A percentile compares a stretch with the other conserved stretches of the same genome.
These are phyloP conservation scores for Philopotamus ludificatus DNA, from an alignment of 1,140 invertebrate species.

Conservation along the genomic window DNA sequence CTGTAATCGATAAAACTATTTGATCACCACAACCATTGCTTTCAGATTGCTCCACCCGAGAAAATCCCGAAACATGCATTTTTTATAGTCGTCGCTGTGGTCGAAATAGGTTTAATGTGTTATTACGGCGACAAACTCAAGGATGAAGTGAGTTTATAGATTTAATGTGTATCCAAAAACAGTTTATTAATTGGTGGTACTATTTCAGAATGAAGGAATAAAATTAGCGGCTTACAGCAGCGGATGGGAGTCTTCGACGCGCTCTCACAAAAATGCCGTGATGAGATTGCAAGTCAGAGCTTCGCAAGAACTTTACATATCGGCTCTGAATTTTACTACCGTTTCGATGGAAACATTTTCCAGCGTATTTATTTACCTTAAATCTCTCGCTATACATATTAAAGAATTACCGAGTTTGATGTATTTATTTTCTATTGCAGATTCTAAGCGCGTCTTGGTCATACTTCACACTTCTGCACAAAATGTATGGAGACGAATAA, in stretches of 20 bases:
- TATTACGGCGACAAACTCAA: slow-evolving; percentile 22
- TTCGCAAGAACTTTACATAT: not conserved
- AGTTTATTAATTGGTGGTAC: not conserved
- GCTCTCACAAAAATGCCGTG: not conserved
- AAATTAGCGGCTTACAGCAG: slow-evolving; percentile 7
- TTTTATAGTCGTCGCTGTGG: not conserved
- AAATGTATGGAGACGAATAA: not conserved
- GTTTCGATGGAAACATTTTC: slow-evolving; percentile 5
- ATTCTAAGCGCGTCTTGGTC: not conserved
- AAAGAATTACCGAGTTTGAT: no score
- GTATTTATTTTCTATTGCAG: not conserved
- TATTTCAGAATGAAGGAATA: slow-evolving; percentile 1
- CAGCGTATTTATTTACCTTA: no score
- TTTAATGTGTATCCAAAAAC: not conserved
- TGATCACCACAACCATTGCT: not conserved
- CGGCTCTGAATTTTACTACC: slow-evolving; percentile 13
- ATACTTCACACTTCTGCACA: not conserved
- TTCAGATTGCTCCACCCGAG: slow-evolving; percentile 13
- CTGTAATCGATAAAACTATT: not conserved
- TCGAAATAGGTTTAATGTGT: slow-evolving; percentile 18
- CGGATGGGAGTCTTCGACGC: not conserved
- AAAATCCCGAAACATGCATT: not conserved
- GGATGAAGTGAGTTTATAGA: slow-evolving; percentile 19
- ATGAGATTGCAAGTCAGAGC: slow-evolving; percentile 14
- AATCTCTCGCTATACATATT: no score